phyloP scores from a whole-genome alignment of 2,888 invertebrate species.

The Seira ritae region DNA sequence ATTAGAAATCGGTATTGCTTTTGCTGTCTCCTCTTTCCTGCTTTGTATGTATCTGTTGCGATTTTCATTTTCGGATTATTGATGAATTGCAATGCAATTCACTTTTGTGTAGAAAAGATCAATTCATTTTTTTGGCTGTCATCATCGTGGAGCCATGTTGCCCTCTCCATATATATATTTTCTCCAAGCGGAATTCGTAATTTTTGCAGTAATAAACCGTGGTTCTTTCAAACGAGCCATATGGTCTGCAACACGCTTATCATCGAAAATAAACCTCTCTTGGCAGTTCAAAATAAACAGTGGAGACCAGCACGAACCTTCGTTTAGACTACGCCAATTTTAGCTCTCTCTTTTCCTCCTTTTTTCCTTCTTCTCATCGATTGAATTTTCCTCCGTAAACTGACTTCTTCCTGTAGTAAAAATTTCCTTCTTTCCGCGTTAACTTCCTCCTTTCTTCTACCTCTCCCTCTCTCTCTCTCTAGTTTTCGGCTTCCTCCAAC shows the following conservation, averaged over 20 bases:
- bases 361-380: slow-evolving; percentile 6
- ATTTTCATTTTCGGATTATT: slow-evolving; percentile 15
- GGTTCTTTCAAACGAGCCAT: slow-evolving; percentile 51
- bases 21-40: background rate
- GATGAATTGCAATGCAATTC: slow-evolving; percentile 19
- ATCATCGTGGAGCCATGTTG: slow-evolving; percentile 21
- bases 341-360: slow-evolving; percentile 52
- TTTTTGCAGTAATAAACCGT: slow-evolving; percentile 37
- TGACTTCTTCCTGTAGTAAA: slow-evolving; percentile 26
- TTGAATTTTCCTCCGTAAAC: slow-evolving; percentile 24
- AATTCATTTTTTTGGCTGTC: slow-evolving; percentile 16
- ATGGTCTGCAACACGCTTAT: slow-evolving; percentile 70
- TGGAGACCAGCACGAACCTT: slow-evolving; percentile 64
- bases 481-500: slow-evolving; percentile 23
- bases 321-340: slow-evolving; percentile 70
- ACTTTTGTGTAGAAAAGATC: background rate
- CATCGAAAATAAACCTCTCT: slow-evolving; percentile 71
- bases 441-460: slow-evolving; percentile 26
- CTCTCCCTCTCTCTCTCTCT: slow-evolving; percentile 17
- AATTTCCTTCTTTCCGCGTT: slow-evolving; percentile 6
- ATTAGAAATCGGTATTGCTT: background rate
- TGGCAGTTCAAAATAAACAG: slow-evolving; percentile 72
- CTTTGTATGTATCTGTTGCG: slow-evolving; percentile 24
- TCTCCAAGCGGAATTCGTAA: slow-evolving; percentile 9
- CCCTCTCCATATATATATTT: background rate